A percentile compares a stretch with the other conserved stretches of the same genome.
These are phyloP conservation scores for Meandrusa payeni DNA, from an alignment of 2,888 invertebrate genomes.

Conservation along the genomic window DNA sequence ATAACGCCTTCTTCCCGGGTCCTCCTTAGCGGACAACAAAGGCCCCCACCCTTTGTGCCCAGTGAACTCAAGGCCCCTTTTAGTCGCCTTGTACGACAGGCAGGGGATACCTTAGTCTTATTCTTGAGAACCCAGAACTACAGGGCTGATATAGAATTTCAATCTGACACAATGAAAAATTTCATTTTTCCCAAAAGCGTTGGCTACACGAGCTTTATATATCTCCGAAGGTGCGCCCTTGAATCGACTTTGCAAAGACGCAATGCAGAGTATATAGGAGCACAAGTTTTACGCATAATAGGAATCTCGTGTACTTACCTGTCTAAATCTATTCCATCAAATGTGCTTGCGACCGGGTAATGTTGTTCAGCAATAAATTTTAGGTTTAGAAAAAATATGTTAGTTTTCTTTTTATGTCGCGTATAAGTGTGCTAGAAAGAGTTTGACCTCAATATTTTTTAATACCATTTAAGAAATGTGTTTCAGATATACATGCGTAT, in stretches of 20 bases:
- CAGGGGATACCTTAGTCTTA: no score
- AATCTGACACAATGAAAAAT: no score
- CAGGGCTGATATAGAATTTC: no score
- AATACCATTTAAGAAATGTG: conserved; percentile 8
- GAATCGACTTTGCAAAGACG: conserved; percentile 36
- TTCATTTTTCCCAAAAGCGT: conserved; percentile 1
- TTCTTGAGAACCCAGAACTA: no score
- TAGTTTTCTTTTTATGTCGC: conserved; percentile 1
- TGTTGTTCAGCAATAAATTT: conserved; percentile 2
- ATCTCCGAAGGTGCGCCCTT: conserved; percentile 31
- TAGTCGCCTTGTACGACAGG: no score
- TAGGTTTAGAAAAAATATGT: conserved; percentile 6
- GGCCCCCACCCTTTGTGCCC: no score
- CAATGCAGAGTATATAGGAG: conserved; percentile 31
- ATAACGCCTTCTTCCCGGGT: no score
- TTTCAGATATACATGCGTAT: not conserved
- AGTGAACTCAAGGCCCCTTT: no score
- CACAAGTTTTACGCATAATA: conserved; percentile 1
- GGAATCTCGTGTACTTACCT: conserved; percentile 2
- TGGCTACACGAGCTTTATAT: conserved; percentile 24
- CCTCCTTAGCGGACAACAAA: no score
- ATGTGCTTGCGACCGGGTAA: not conserved
- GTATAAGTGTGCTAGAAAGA: not conserved
- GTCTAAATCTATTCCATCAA: conserved; percentile 1
- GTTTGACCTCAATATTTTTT: conserved; percentile 14